Conservation (phyloP, 2,888 invertebrate species). For the Rotaria socialis region DNA sequence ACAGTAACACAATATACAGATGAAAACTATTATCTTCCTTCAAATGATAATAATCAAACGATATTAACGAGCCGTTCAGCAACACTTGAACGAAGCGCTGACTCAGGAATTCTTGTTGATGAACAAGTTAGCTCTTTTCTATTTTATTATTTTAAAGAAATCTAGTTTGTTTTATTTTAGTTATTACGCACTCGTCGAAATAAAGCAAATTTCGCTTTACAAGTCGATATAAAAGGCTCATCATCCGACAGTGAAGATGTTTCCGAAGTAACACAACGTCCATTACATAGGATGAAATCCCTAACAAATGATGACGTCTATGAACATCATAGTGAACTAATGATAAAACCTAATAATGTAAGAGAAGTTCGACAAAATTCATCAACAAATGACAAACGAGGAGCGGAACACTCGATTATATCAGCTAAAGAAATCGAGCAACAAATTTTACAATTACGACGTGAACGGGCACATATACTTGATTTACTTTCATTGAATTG, state of each 20-base stretch:
- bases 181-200: background rate
- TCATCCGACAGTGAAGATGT: slow-evolving; percentile 22
- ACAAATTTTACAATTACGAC: background rate
- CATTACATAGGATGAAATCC: background rate
- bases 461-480: slow-evolving; percentile 36
- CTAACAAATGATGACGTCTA: background rate
- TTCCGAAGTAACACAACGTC: background rate
- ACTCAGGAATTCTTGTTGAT: slow-evolving; percentile 34
- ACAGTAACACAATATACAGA: slow-evolving; percentile 6
- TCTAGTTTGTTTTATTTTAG: background rate
- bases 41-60: background rate
- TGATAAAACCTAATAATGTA: background rate
- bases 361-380: background rate
- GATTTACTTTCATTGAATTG: slow-evolving; percentile 44
- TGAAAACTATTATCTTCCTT: background rate
- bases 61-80: background rate
- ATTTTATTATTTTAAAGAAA: background rate
- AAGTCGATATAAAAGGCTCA: slow-evolving; percentile 28
- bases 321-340: slow-evolving; percentile 30
- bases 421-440: background rate
- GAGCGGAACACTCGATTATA: background rate
- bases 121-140: background rate
- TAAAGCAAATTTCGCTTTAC: slow-evolving; percentile 23
- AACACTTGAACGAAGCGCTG: slow-evolving; percentile 15
- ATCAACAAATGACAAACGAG: background rate